Base-by-base conservation (phyloP, 2,113 vertebrate genomes). In the Shinisaurus crocodilurus region DNA sequence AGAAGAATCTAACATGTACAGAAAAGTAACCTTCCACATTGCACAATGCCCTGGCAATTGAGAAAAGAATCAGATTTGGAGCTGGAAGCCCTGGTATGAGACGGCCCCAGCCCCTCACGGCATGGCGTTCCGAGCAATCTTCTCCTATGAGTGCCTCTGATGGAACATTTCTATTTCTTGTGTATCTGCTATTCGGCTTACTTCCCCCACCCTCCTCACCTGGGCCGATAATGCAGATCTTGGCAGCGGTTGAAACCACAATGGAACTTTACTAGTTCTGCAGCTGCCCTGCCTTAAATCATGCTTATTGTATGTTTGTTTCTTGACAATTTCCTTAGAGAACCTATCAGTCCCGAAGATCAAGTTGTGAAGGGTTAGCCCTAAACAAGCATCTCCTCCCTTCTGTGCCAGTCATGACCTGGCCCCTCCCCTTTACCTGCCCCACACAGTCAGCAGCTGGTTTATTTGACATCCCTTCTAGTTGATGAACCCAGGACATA, bases 201-300 rank as follows among this genome's bases (percentile, higher is more conserved):
- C 7, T 54, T 85, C 85, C 60, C 9, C 82, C 75, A 54, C 74
- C 82, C 82, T 89, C 43, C 72, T 48, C 23, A 27, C 57, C 18
- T 45, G 77, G 40, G 43, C 43, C 63, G 50, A 54, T 76, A 18
- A 27, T 2, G 20, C 43, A 65, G 37, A 18, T 32, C 60, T 79
- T 85, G 82, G 54, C 75, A 90, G 72, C 69, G 77, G 57, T 34
- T n/a, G 89, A 90, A 85, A 85, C 82, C 82, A 69, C 87, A 88
- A 88, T 70, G 57, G 87, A 79, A 43, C 34, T 54, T 50, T 79
- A 67, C 82, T 84, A 25, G 82, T 90, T 85, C 60, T 79, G 57
- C 60, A 37, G 29, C 82, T 40, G 43, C 43, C 34, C 57, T 90
- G 57, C 74, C 74, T 85, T 90, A 79, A 32, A 69, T 40, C 20